phyloP scores from a whole-genome alignment of 2,888 invertebrate species.

The Lasioglossum morio region DNA sequence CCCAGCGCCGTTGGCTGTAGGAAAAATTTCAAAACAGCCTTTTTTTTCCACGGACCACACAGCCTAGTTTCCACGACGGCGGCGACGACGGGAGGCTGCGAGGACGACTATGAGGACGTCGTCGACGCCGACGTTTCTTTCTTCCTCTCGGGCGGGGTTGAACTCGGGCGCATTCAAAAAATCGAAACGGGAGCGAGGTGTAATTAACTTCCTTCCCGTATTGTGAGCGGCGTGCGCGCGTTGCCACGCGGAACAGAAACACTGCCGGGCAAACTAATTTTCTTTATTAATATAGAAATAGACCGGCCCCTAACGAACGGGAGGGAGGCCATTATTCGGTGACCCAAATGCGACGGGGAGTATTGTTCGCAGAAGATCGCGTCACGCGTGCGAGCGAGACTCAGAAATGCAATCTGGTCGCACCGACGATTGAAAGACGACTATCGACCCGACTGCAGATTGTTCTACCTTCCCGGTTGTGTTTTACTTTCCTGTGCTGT shows the following conservation, averaged over 20 bases:
- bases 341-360: slow-evolving; percentile 38
- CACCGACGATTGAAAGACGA: not conserved
- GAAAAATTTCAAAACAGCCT: slow-evolving; percentile 39
- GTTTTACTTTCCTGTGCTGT: not conserved
- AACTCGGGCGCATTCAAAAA: slow-evolving; percentile 48
- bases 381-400: not conserved
- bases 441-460: not conserved
- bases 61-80: slow-evolving; percentile 41
- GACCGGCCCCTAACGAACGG: slow-evolving; percentile 40
- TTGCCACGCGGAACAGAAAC: slow-evolving; percentile 32
- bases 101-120: not conserved
- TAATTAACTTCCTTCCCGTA: slow-evolving; percentile 60
- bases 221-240: slow-evolving; percentile 43
- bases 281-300: slow-evolving; percentile 56
- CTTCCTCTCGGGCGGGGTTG: slow-evolving; percentile 18
- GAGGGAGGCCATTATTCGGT: slow-evolving; percentile 35
- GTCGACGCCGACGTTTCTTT: slow-evolving; percentile 17
- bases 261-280: slow-evolving; percentile 48
- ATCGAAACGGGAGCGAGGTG: slow-evolving; percentile 60
- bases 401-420: slow-evolving; percentile 5
- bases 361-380: slow-evolving; percentile 22
- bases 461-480: not conserved
- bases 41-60: slow-evolving; percentile 24
- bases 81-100: not conserved
- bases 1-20: slow-evolving; percentile 4